phyloP scores from a whole-genome alignment of 2,113 vertebrate species.

The Phasianus colchicus region DNA sequence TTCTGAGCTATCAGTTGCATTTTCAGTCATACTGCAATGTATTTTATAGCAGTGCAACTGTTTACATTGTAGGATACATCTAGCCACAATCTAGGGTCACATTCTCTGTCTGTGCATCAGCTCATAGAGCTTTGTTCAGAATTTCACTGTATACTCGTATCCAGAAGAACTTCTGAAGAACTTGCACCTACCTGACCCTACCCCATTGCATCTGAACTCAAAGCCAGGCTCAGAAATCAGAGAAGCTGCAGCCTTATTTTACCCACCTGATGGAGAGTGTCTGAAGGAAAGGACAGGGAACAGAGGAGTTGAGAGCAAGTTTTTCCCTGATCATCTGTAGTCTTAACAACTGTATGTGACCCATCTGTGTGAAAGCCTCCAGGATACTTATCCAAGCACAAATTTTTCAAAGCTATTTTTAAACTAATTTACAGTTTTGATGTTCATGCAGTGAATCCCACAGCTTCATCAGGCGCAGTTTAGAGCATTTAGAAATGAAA shows the following conservation, averaged over 20 bases:
- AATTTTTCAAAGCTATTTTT: background rate
- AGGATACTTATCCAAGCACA: background rate
- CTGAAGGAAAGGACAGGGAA: background rate
- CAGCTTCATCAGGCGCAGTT: background rate
- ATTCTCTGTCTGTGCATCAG: background rate
- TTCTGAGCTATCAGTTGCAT: background rate
- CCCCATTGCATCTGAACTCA: background rate
- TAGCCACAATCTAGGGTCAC: background rate
- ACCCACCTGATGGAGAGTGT: accelerated
- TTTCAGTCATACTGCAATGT: background rate
- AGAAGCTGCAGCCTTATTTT: background rate
- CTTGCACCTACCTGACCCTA: background rate
- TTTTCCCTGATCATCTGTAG: background rate
- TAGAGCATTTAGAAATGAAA: background rate
- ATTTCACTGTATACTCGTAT: background rate
- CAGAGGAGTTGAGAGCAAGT: background rate
- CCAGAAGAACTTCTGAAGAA: background rate
- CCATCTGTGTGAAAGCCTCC: background rate
- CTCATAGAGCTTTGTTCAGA: background rate
- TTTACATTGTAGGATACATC: background rate
- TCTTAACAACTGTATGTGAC: background rate
- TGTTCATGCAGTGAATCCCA: background rate
- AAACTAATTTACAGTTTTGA: background rate
- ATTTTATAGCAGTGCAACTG: background rate
- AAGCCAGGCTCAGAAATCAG: background rate